Conservation (phyloP, 2,797 vertebrate species). For the Mallotus villosus region DNA sequence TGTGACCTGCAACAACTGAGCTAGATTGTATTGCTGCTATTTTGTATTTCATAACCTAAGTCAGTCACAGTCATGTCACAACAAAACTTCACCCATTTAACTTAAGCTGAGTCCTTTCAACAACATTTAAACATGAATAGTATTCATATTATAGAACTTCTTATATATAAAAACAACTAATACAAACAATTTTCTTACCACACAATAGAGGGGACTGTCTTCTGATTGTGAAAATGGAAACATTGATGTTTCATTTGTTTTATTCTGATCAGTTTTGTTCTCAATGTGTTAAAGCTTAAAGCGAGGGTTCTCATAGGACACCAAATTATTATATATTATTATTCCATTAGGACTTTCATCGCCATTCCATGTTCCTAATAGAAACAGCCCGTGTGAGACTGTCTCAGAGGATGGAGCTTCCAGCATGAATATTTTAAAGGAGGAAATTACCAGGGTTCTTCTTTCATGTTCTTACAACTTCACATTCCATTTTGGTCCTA, state of each 20-base stretch:
- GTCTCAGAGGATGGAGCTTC: neutral
- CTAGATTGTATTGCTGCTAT: neutral
- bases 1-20: too few relatives aligned
- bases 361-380: conserved; percentile 12
- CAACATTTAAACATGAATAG: neutral
- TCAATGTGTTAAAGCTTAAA: neutral
- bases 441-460: neutral
- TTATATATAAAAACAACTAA: neutral
- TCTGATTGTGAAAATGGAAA: neutral
- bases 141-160: neutral
- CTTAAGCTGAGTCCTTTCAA: neutral
- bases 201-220: neutral
- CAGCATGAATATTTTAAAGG: conserved; percentile 2
- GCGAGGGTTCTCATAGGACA: conserved; percentile 7
- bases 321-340: neutral
- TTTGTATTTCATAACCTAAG: neutral
- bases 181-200: neutral
- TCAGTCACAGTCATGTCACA: neutral
- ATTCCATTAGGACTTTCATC: neutral
- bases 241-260: neutral
- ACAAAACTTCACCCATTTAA: neutral
- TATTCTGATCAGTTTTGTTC: neutral
- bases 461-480: conserved; percentile 6
- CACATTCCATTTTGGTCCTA: neutral
- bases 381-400: neutral